phyloP scores from a whole-genome alignment of 1,140 invertebrate species.

The Ruditapes philippinarum region DNA sequence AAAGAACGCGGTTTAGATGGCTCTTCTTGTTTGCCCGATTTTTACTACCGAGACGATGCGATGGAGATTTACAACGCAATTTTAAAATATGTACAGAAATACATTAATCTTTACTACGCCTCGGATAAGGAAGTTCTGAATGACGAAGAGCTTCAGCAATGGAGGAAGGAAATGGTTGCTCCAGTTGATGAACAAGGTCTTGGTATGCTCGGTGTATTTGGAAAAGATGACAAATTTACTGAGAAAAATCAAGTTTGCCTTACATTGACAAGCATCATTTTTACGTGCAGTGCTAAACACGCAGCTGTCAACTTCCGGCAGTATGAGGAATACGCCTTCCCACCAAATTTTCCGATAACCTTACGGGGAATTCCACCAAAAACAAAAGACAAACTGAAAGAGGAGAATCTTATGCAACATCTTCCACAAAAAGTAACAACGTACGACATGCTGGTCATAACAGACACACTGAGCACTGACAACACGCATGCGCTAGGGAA shows the following conservation, averaged over 20 bases:
- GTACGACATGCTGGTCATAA: slow-evolving; percentile 86
- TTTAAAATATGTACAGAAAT: slow-evolving; percentile 81
- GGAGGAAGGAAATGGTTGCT: slow-evolving; percentile 12
- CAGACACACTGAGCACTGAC: slow-evolving; percentile 86
- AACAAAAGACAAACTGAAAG: slow-evolving; percentile 81
- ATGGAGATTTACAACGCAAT: slow-evolving; percentile 82
- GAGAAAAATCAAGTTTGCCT: slow-evolving; percentile 81
- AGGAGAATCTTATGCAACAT: neutral
- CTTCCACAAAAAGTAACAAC: slow-evolving; percentile 74
- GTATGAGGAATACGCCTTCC: slow-evolving; percentile 85
- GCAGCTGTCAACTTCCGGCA: slow-evolving; percentile 86
- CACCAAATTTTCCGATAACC: slow-evolving; percentile 86
- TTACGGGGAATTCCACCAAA: slow-evolving; percentile 82
- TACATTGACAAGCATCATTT: slow-evolving; percentile 84
- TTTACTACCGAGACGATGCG: slow-evolving; percentile 87
- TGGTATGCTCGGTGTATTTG: slow-evolving; percentile 71
- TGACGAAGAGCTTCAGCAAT: slow-evolving; percentile 35
- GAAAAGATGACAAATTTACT: slow-evolving; percentile 72
- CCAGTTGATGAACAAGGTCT: slow-evolving; percentile 19
- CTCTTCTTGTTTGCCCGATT: slow-evolving; percentile 82
- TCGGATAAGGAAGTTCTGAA: neutral
- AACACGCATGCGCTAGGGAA: slow-evolving; percentile 87
- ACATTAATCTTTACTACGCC: slow-evolving; percentile 68
- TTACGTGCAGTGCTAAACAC: slow-evolving; percentile 86
- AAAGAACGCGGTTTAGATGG: slow-evolving; percentile 78